phyloP scores from a whole-genome alignment of 2,113 vertebrate genomes.

The Ceyx melanurus region DNA sequence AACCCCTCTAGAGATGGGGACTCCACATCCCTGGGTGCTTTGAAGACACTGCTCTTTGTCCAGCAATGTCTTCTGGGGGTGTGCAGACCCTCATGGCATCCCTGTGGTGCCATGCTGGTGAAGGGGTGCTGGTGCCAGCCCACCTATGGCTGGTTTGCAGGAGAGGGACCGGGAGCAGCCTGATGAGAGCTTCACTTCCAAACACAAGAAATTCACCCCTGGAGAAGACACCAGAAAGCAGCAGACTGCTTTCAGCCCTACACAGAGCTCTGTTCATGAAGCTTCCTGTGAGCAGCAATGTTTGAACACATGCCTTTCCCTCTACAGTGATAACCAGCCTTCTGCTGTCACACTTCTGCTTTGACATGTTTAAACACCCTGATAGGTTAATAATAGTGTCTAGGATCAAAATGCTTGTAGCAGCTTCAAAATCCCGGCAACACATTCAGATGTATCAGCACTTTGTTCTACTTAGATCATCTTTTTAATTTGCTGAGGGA shows the following conservation, averaged over 20 bases:
- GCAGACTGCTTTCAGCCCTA: not conserved
- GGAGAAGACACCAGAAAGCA: not conserved
- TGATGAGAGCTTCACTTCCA: not conserved
- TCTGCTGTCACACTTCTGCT: slow-evolving; percentile 40
- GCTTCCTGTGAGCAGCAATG: not conserved
- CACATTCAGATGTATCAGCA: not conserved
- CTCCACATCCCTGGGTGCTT: no score
- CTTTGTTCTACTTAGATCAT: slow-evolving; percentile 4
- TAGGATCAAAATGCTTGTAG: slow-evolving; percentile 12
- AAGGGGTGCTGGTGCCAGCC: not conserved
- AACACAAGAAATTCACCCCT: not conserved
- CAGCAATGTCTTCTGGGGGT: fast-evolving
- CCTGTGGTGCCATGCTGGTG: not conserved
- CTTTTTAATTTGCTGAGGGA: not conserved
- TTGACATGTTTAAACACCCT: slow-evolving; percentile 23
- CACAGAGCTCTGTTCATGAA: not conserved
- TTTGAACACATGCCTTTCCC: slow-evolving; percentile 14
- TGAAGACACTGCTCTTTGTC: no score
- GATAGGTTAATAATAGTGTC: slow-evolving; percentile 29
- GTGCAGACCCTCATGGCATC: not conserved
- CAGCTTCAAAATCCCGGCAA: slow-evolving; percentile 14
- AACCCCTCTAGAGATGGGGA: no score
- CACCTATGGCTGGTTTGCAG: not conserved
- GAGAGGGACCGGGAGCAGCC: not conserved
- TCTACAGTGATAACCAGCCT: not conserved